phyloP scores from a whole-genome alignment of 2,797 vertebrate genomes.

The Coluber constrictor region DNA sequence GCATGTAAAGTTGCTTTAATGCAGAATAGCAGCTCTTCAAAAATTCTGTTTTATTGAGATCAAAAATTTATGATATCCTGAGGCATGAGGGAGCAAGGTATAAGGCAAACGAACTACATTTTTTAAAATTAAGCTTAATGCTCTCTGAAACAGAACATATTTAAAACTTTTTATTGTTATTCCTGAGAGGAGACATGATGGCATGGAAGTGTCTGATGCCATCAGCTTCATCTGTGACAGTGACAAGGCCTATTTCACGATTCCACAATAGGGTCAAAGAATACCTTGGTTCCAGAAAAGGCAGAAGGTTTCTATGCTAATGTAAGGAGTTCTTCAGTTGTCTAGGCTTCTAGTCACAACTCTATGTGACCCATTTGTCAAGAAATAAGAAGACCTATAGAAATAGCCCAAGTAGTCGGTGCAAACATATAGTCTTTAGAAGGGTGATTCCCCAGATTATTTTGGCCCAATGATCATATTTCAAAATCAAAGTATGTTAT shows the following conservation, averaged over 20 bases:
- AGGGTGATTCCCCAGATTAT: background rate
- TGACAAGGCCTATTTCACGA: background rate
- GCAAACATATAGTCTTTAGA: background rate
- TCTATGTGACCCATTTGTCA: background rate
- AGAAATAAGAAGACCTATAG: background rate
- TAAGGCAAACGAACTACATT: constrained; percentile 61
- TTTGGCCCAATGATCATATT: background rate
- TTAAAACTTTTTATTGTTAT: constrained; percentile 52
- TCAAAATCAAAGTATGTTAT: rapidly evolving
- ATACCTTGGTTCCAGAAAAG: background rate
- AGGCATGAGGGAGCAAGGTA: constrained; percentile 62
- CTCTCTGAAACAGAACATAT: constrained; percentile 59
- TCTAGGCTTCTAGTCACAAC: background rate
- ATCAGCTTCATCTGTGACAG: constrained; percentile 5
- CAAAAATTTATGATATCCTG: constrained; percentile 70
- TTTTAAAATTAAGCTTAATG: constrained; percentile 68
- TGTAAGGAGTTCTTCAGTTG: background rate
- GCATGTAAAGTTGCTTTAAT: constrained; percentile 73
- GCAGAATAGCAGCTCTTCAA: constrained; percentile 70
- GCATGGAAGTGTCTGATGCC: background rate
- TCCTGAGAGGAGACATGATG: background rate
- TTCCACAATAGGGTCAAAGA: background rate
- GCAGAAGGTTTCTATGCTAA: constrained; percentile 11
- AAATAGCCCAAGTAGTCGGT: background rate
- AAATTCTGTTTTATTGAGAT: constrained; percentile 75